Evolutionary conservation across 2,113 vertebrate genomes (phyloP).

Genomic region (Takifugu bimaculatus): DNA sequence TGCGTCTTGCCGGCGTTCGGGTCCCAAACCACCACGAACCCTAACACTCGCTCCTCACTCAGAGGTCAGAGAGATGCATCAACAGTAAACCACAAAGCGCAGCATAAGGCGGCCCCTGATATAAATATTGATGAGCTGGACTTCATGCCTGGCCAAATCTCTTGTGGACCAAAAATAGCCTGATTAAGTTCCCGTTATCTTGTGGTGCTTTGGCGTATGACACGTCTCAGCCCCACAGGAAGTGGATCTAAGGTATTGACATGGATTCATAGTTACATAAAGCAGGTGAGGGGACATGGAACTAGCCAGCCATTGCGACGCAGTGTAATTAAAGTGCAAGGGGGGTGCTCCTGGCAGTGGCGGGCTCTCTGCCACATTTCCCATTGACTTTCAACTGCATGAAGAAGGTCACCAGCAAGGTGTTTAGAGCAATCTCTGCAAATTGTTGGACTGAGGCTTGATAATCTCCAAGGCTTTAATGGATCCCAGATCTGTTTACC

Average conservation of each 20-base stretch:
- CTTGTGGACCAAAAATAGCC: constrained; percentile 48
- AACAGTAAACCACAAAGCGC: constrained; percentile 46
- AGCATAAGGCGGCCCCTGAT: constrained; percentile 22
- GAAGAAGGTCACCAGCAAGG: constrained; percentile 67
- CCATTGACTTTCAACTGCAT: constrained; percentile 67
- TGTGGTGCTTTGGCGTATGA: constrained; percentile 38
- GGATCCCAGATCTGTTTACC: constrained; percentile 74
- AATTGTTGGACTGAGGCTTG: constrained; percentile 72
- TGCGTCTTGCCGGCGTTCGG: no score
- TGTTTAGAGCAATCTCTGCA: constrained; percentile 71
- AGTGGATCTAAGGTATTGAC: constrained; percentile 46
- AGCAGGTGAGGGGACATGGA: constrained; percentile 13
- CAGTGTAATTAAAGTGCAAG: constrained; percentile 64
- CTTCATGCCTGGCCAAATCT: constrained; percentile 36
- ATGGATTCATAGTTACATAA: constrained; percentile 42
- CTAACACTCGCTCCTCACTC: constrained; percentile 38
- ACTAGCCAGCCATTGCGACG: constrained; percentile 33
- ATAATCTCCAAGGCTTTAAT: constrained; percentile 74
- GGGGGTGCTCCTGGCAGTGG: constrained; percentile 30
- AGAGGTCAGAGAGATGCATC: constrained; percentile 51
- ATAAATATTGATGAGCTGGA: constrained; percentile 64
- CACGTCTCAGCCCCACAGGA: constrained; percentile 46
- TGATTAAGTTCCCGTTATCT: constrained; percentile 51
- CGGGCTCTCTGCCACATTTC: constrained; percentile 64
- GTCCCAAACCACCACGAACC: no score